A percentile compares a stretch with the other conserved stretches of the same genome.
These are phyloP conservation scores for Polyodon spathula DNA, from an alignment of 2,113 vertebrate genomes.

Conservation along the genomic window DNA sequence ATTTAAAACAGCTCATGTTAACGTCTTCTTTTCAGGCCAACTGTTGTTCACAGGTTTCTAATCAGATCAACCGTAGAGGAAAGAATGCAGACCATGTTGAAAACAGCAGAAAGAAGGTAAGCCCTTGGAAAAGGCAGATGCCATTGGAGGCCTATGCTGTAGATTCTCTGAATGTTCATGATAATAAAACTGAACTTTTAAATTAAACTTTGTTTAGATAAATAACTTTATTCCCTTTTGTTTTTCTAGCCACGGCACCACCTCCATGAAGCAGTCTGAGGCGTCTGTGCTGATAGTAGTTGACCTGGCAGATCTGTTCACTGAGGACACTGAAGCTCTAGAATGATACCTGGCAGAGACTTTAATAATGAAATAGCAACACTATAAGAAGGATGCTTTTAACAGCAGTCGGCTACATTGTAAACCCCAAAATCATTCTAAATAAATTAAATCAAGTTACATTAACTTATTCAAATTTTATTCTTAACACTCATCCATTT, in stretches of 20 bases:
- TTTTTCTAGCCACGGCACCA: conserved; percentile 66
- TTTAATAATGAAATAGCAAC: not conserved
- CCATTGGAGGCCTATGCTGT: too few relatives aligned
- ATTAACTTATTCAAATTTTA: too few relatives aligned
- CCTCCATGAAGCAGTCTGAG: conserved; percentile 85
- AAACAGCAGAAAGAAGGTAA: conserved; percentile 86
- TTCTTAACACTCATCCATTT: too few relatives aligned
- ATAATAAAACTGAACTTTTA: too few relatives aligned
- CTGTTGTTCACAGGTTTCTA: conserved; percentile 91
- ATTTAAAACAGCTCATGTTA: not conserved
- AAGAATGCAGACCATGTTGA: conserved; percentile 92
- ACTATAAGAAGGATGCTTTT: not conserved
- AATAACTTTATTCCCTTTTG: not conserved
- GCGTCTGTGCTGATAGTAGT: conserved; percentile 87
- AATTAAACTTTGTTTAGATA: not conserved
- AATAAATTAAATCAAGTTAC: too few relatives aligned
- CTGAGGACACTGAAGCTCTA: conserved; percentile 75
- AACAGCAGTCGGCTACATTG: too few relatives aligned
- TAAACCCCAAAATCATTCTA: too few relatives aligned
- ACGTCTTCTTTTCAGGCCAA: conserved; percentile 61
- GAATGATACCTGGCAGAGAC: conserved; percentile 47
- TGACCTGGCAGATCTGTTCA: conserved; percentile 88
- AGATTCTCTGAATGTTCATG: too few relatives aligned
- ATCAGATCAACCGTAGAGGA: conserved; percentile 98
- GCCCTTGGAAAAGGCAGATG: not conserved